These are phyloP conservation scores for Dryobota labecula DNA, from an alignment of 2,888 invertebrate species.

Conservation along the genomic window DNA sequence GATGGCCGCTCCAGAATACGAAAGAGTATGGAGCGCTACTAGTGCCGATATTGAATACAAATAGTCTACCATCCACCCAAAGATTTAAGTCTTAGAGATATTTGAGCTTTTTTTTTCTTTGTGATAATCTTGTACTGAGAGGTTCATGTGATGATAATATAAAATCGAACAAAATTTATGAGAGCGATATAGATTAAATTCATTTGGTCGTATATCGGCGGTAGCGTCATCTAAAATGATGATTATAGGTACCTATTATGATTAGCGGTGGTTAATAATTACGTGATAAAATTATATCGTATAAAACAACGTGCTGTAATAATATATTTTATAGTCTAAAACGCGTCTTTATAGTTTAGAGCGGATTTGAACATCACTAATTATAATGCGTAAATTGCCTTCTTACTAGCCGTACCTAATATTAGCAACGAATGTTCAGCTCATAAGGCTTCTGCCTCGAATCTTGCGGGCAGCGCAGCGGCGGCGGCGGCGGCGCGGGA, in stretches of 20 bases:
- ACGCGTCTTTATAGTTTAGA: too few species aligned
- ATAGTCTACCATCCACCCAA: conserved; percentile 39
- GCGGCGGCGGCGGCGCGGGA: too few species aligned
- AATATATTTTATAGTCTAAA: too few species aligned
- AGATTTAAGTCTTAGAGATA: background rate
- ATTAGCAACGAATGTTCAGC: background rate
- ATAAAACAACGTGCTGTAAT: too few species aligned
- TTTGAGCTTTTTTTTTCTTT: background rate
- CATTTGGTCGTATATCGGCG: background rate
- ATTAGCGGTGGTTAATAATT: too few species aligned
- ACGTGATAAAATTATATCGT: too few species aligned
- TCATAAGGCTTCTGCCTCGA: too few species aligned
- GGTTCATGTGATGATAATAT: background rate
- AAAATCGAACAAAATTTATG: background rate
- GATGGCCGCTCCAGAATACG: conserved; percentile 48
- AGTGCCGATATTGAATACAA: conserved; percentile 48
- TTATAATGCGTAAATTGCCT: background rate
- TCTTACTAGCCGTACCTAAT: background rate
- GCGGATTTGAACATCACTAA: too few species aligned
- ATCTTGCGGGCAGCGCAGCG: too few species aligned
- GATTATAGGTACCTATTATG: background rate
- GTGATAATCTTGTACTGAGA: background rate
- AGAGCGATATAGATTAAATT: background rate
- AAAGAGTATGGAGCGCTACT: conserved; percentile 26
- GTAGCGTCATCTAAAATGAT: background rate